A percentile compares a stretch with the other conserved stretches of the same genome.
phyloP scores from a whole-genome alignment of 2,113 vertebrate species.

The Drymodes brunneopygia region DNA sequence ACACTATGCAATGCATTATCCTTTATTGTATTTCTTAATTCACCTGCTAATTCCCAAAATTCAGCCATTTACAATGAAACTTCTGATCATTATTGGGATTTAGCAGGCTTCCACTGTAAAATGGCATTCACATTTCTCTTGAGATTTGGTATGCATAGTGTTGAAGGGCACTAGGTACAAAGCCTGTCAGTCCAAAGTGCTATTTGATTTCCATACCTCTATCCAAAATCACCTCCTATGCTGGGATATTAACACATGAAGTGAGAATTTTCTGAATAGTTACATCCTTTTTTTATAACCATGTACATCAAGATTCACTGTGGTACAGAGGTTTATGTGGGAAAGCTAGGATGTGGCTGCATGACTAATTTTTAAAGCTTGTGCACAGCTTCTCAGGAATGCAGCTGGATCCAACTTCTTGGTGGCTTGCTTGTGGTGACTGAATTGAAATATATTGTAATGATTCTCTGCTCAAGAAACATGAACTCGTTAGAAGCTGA shows the following conservation, averaged over 20 bases:
- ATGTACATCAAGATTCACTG: constrained; percentile 5
- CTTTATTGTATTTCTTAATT: constrained; percentile 7
- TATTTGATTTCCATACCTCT: constrained; percentile 55
- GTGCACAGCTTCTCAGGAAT: constrained; percentile 18
- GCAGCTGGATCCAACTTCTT: constrained; percentile 49
- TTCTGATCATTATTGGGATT: constrained; percentile 5
- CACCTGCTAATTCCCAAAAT: constrained; percentile 21
- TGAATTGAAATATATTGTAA: constrained; percentile 28
- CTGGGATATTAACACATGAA: constrained; percentile 35
- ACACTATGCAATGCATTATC: background rate
- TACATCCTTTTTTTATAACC: constrained; percentile 13
- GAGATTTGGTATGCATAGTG: background rate
- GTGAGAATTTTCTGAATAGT: constrained; percentile 52
- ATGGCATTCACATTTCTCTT: background rate
- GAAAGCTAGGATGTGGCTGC: constrained; percentile 39
- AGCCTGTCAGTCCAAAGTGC: background rate
- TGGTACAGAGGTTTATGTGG: constrained; percentile 20
- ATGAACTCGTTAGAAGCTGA: background rate
- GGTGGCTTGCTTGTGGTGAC: constrained; percentile 29
- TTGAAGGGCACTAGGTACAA: constrained; percentile 18
- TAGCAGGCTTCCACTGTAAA: constrained; percentile 8
- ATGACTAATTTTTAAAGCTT: constrained; percentile 66
- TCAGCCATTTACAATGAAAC: background rate
- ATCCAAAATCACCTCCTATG: constrained; percentile 17
- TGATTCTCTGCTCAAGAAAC: background rate